These are phyloP conservation scores for Neodiprion fabricii DNA, from an alignment of 1,140 invertebrate species.

Conservation along the genomic window DNA sequence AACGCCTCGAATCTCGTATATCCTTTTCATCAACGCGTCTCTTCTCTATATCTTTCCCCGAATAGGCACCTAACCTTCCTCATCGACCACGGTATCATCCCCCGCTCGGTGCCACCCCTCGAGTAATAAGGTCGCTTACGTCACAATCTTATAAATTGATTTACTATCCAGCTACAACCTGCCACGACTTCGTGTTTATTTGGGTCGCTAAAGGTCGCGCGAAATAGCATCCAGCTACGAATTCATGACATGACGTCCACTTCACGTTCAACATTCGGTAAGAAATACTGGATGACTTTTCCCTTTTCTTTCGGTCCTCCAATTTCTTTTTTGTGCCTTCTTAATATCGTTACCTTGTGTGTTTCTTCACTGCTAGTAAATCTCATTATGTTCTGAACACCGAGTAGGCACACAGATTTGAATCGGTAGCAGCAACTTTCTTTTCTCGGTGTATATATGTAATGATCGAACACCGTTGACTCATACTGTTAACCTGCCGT, in stretches of 20 bases:
- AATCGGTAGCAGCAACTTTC: not conserved
- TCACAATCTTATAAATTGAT: constrained; percentile 6
- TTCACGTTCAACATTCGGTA: not conserved
- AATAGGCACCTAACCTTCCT: not conserved
- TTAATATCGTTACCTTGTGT: not conserved
- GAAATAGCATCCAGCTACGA: not conserved
- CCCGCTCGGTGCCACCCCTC: not conserved
- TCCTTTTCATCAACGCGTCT: not conserved
- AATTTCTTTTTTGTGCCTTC: not conserved
- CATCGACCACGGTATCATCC: not conserved
- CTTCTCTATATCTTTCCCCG: not conserved
- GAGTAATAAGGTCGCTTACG: constrained; percentile 4
- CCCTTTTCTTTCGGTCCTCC: not conserved
- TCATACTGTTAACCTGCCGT: constrained; percentile 1
- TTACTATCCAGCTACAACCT: not conserved
- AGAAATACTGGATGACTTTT: not conserved
- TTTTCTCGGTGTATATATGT: not conserved
- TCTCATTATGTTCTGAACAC: not conserved
- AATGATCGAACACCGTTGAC: not conserved
- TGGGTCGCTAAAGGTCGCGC: not conserved
- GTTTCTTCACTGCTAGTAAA: not conserved
- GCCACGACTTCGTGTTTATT: not conserved
- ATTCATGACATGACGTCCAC: too few relatives aligned
- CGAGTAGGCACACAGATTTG: not conserved
- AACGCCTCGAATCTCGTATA: not conserved